phyloP scores from a whole-genome alignment of 2,888 invertebrate species.

The Graphium colonna region DNA sequence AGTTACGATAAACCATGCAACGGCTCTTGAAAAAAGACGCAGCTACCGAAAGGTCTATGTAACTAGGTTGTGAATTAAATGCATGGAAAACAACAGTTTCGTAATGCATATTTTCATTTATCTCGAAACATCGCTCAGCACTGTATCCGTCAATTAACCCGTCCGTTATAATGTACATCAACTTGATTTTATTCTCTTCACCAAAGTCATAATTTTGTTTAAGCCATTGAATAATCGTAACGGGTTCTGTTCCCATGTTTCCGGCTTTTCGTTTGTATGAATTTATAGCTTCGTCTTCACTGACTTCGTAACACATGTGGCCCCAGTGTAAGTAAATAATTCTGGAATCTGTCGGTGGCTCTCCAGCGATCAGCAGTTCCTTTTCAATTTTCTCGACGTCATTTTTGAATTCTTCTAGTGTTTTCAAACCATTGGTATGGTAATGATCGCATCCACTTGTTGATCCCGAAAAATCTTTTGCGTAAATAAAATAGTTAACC shows the following conservation, averaged over 20 bases:
- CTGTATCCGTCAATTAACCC: conserved; percentile 27
- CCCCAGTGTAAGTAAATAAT: conserved; percentile 42
- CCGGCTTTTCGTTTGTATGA: conserved; percentile 15
- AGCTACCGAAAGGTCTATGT: conserved; percentile 38
- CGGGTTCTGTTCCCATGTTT: conserved; percentile 25
- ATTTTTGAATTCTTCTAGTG: conserved; percentile 32
- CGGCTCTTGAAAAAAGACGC: conserved; percentile 34
- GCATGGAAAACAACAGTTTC: conserved; percentile 39
- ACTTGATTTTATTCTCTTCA: conserved; percentile 31
- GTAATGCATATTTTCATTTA: conserved; percentile 36
- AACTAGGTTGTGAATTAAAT: conserved; percentile 21
- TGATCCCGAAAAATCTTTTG: conserved; percentile 37
- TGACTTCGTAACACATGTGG: conserved; percentile 31
- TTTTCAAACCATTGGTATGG: conserved; percentile 34
- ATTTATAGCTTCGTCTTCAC: conserved; percentile 28
- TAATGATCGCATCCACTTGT: conserved; percentile 28
- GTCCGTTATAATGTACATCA: conserved; percentile 41
- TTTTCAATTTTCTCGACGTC: conserved; percentile 32
- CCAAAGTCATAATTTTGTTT: background rate
- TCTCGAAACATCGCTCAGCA: conserved; percentile 26
- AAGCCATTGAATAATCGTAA: conserved; percentile 28
- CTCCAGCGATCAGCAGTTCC: conserved; percentile 23
- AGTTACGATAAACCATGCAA: conserved; percentile 37
- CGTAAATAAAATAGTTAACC: conserved; percentile 34
- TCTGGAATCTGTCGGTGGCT: conserved; percentile 28